Base-by-base conservation (phyloP, 92 coral and sea anemone species). In the Epizoanthus rinbou region DNA sequence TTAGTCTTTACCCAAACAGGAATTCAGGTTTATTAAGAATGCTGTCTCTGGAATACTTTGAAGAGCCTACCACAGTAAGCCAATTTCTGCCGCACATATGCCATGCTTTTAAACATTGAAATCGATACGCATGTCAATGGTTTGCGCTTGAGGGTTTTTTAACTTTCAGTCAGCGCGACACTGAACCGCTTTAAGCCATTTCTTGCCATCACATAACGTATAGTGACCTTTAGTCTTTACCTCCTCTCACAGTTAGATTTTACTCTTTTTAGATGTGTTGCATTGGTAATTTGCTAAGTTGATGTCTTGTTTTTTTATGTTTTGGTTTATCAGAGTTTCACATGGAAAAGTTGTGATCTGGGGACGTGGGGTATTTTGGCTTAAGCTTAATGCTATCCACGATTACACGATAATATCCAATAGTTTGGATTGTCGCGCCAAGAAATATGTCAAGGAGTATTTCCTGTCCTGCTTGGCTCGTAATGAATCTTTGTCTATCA, bases 401-500 rank as follows among this genome's bases (percentile, higher is more conserved):
- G 58, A 41, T 21, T 5, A 23, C 71, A 78, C 41, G 58, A 62
- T 21, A 14, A 5, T 41, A 9, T 18, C 60, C 3, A 33, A 78
- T 62, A 59, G 41, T 31, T 52, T 39, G 39, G 81, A 62, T 17
- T 47, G 43, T 63, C 18, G 70, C 82, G 82, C 82, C 70, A 60
- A 19, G 39, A 54, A 14, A 21, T 8, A 41, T 60, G 82, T 59
- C 69, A 76, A 19, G 41, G 82, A 76, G 82, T 21, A 78, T 57
- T 78, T 78, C 82, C 82, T 78, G 82, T 78, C 82, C 47, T 71
- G 62, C 58, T 41, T 43, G 70, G 56, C n/a, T 33, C 71, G 70
- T 57, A 39, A 43, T 78, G 70, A 60, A 75, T 75, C 81, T 56
- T 75, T 58, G 62, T 76, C 69, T 66, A 76, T 76, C 81, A 33